phyloP scores from a whole-genome alignment of 2,797 vertebrate species.

The Brotula barbata region DNA sequence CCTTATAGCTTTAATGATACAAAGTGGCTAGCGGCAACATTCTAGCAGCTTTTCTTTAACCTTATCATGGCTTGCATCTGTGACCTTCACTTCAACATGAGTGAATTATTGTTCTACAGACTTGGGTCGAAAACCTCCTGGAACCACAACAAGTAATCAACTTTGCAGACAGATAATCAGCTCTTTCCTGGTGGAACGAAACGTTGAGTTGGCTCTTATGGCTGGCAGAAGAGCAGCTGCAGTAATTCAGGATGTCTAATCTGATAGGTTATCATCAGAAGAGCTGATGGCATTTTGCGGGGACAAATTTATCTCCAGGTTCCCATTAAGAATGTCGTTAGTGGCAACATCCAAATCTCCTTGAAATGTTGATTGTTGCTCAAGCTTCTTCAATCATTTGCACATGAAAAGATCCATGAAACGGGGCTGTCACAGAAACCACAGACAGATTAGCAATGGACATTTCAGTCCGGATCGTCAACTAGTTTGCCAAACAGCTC shows the following conservation, averaged over 20 bases:
- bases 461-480: constrained; percentile 42
- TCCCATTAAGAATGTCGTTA: constrained; percentile 59
- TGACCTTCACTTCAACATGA: constrained; percentile 57
- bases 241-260: constrained; percentile 54
- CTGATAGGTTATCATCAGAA: constrained; percentile 56
- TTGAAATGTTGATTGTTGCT: constrained; percentile 64
- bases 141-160: constrained; percentile 53
- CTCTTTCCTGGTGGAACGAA: constrained; percentile 29
- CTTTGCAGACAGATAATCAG: constrained; percentile 57
- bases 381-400: constrained; percentile 54
- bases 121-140: constrained; percentile 35
- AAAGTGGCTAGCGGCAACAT: constrained; percentile 22
- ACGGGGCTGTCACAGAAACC: constrained; percentile 23
- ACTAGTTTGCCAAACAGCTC: constrained; percentile 37
- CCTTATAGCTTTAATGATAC: constrained; percentile 16
- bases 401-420: constrained; percentile 50
- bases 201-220: constrained; percentile 38
- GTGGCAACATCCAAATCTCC: constrained; percentile 60
- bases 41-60: constrained; percentile 27
- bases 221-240: constrained; percentile 35
- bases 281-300: constrained; percentile 57
- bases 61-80: constrained; percentile 7
- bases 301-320: constrained; percentile 55
- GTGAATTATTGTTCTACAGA: constrained; percentile 45
- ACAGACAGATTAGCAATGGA: constrained; percentile 47